Evolutionary conservation across 2,113 vertebrate species (phyloP).

Genomic region (Egretta garzetta): DNA sequence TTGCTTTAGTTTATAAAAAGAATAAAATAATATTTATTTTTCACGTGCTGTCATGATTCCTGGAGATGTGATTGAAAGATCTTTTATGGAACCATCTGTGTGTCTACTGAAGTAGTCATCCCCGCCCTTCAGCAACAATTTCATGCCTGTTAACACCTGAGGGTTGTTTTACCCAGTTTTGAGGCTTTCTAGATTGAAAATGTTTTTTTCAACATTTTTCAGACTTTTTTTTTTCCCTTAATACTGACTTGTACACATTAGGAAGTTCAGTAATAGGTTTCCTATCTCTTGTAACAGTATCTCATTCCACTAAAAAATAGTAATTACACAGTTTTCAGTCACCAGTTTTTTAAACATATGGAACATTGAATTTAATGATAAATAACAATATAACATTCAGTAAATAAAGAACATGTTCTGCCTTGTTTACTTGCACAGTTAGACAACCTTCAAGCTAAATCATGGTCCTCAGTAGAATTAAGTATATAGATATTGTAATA

Average conservation of each 20-base stretch:
- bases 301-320: neutral
- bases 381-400: neutral
- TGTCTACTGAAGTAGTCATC: neutral
- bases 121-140: neutral
- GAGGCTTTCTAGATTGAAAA: neutral
- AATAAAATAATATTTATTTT: neutral
- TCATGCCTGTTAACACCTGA: neutral
- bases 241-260: neutral
- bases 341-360: neutral
- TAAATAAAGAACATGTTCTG: neutral
- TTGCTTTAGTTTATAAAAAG: neutral
- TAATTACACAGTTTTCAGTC: neutral
- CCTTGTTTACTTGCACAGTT: neutral
- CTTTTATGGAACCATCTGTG: neutral
- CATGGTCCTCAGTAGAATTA: neutral
- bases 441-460: neutral
- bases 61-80: neutral
- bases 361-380: neutral
- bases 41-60: neutral
- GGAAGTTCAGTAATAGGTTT: neutral
- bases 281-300: neutral
- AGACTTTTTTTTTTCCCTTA: neutral
- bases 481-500: neutral
- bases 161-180: neutral
- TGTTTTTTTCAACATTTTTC: neutral